Conservation (phyloP, 2,797 vertebrate genomes). For the Labeo calbasu region DNA sequence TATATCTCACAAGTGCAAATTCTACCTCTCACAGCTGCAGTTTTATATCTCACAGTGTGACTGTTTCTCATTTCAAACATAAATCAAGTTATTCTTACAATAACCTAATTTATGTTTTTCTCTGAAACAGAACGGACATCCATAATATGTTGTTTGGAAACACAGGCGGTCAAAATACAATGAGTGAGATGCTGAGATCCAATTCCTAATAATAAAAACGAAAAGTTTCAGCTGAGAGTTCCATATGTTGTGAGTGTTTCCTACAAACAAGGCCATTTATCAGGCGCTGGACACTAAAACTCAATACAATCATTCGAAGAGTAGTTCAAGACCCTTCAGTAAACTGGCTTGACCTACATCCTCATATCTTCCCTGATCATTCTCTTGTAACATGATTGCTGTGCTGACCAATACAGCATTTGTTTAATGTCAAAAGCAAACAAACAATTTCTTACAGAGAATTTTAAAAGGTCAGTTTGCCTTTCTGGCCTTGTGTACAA, state of each 20-base stretch:
- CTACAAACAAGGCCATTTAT: background rate
- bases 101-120: background rate
- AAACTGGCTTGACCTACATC: background rate
- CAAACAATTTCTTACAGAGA: conserved; percentile 7
- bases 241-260: background rate
- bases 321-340: background rate
- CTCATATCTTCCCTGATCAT: background rate
- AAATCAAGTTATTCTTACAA: background rate
- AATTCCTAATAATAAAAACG: background rate
- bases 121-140: background rate
- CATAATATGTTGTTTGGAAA: background rate
- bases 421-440: conserved; percentile 45
- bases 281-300: background rate
- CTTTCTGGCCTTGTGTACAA: conserved; percentile 27
- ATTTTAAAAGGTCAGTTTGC: conserved; percentile 46
- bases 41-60: background rate
- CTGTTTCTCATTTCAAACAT: background rate
- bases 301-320: background rate
- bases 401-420: background rate
- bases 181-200: background rate
- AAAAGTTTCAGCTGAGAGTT: background rate
- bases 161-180: background rate
- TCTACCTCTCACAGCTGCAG: background rate
- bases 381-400: background rate
- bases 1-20: background rate